Evolutionary conservation across 2,113 vertebrate species (phyloP).

Genomic region (Ictidomys tridecemlineatus): DNA sequence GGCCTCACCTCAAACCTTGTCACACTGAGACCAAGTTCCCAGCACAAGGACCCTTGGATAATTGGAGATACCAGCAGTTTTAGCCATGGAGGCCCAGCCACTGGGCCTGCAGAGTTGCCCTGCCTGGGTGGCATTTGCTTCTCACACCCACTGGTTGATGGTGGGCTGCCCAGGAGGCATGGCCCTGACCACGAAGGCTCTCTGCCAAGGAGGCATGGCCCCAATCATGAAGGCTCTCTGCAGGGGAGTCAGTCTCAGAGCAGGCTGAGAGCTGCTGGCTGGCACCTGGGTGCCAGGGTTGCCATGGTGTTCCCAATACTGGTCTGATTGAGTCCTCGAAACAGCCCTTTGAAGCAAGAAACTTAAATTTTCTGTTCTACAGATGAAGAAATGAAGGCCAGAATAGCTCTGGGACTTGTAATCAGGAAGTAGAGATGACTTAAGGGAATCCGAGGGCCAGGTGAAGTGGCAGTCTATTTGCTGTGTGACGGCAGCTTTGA

Average conservation of each 20-base stretch:
- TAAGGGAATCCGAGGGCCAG: no score
- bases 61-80: neutral
- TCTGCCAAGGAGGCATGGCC: neutral
- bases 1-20: no score
- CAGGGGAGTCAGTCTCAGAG: no score
- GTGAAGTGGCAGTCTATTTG: no score
- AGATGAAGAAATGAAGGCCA: neutral
- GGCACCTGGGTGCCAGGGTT: fast-evolving
- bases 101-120: neutral
- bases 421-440: neutral
- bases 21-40: no score
- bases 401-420: neutral
- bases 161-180: neutral
- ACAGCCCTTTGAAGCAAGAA: fast-evolving
- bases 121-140: no score
- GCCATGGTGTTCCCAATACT: no score
- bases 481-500: neutral
- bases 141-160: no score
- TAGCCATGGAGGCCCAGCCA: neutral
- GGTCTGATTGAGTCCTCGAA: neutral
- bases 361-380: neutral
- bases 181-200: neutral
- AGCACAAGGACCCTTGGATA: no score
- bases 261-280: neutral
- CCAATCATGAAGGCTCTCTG: neutral